Percentiles rank a stretch among this genome's conserved stretches.
Evolutionary conservation across 2,888 invertebrate species (phyloP).

Genomic region (Molanna angustata): DNA sequence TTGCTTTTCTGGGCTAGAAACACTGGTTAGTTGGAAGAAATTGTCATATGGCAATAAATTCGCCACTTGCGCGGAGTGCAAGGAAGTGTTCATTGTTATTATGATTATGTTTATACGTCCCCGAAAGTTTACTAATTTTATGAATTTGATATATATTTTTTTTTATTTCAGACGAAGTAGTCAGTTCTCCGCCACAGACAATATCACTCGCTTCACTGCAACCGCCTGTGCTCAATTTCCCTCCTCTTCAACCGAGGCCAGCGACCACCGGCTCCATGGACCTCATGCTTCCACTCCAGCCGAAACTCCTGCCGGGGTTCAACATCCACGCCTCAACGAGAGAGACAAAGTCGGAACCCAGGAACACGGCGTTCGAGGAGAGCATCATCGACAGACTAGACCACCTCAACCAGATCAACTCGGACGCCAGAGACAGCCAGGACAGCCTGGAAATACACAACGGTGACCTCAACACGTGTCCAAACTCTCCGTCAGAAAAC

Average conservation of each 20-base stretch:
- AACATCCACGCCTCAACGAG: constrained; percentile 49
- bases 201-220: constrained; percentile 54
- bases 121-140: too few species aligned
- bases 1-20: too few species aligned
- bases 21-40: too few species aligned
- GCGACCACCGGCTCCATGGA: constrained; percentile 68
- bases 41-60: too few species aligned
- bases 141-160: background rate
- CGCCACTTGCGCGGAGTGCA: too few species aligned
- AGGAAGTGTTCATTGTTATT: too few species aligned
- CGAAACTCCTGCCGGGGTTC: constrained; percentile 62
- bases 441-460: too few species aligned
- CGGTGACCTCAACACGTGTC: too few species aligned
- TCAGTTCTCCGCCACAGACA: constrained; percentile 50
- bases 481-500: too few species aligned
- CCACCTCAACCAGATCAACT: constrained; percentile 23
- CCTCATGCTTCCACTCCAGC: constrained; percentile 69
- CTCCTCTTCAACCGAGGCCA: constrained; percentile 66
- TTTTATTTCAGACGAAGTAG: constrained; percentile 53
- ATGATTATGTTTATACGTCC: too few species aligned
- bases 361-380: constrained; percentile 26
- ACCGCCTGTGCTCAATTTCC: constrained; percentile 53
- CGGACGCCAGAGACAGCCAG: constrained; percentile 1
- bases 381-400: constrained; percentile 24
- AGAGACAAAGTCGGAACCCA: constrained; percentile 28